These are phyloP conservation scores for Nephrocerus scutellatus DNA, from an alignment of 2,888 invertebrate species.

Conservation along the genomic window DNA sequence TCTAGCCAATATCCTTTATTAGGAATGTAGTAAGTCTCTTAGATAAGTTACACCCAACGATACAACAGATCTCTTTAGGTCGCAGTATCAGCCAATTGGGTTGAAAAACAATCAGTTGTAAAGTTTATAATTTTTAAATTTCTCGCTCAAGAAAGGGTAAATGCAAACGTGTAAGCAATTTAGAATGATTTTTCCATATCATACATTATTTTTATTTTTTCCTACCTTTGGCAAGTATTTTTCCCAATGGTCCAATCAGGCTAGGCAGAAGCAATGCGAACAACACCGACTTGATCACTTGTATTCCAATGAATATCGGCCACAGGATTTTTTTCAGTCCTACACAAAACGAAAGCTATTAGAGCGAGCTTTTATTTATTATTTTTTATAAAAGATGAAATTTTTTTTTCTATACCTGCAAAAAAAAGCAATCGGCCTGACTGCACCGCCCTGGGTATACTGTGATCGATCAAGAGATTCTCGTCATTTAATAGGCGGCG, in stretches of 20 bases:
- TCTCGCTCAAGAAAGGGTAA: too few species aligned
- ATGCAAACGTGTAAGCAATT: too few species aligned
- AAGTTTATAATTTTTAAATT: too few species aligned
- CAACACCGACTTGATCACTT: constrained; percentile 73
- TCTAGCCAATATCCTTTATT: too few species aligned
- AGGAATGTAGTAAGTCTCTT: too few species aligned
- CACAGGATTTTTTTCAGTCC: constrained; percentile 77
- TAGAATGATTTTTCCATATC: constrained; percentile 1
- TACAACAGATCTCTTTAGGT: too few species aligned
- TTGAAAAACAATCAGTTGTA: too few species aligned
- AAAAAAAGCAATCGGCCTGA: constrained; percentile 60
- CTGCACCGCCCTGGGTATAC: constrained; percentile 53
- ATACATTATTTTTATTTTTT: not conserved
- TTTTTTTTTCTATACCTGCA: constrained; percentile 49
- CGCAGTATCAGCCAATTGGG: too few species aligned
- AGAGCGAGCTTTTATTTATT: not conserved
- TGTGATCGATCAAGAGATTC: too few species aligned
- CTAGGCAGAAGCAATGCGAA: constrained; percentile 80
- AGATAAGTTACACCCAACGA: too few species aligned
- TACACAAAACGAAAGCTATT: constrained; percentile 52
- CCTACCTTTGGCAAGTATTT: constrained; percentile 75
- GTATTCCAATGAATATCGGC: constrained; percentile 73
- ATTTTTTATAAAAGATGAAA: constrained; percentile 48
- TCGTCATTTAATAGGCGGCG: constrained; percentile 32
- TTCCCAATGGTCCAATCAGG: constrained; percentile 73